These are phyloP conservation scores for Halesus radiatus DNA, from an alignment of 1,140 invertebrate species.

Conservation along the genomic window DNA sequence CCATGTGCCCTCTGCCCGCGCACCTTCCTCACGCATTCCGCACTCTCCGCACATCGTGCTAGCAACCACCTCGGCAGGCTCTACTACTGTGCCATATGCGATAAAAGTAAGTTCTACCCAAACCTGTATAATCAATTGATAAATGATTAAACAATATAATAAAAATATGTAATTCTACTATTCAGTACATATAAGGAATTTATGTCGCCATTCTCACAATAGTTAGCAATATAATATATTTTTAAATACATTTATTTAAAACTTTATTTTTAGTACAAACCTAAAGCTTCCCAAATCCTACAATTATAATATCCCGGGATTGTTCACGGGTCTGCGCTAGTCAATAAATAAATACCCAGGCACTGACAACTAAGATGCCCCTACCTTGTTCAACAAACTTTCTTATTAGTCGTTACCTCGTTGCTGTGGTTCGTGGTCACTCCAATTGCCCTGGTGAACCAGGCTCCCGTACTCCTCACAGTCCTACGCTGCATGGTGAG, in stretches of 20 bases:
- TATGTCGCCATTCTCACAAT: too few species aligned
- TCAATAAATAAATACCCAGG: background rate
- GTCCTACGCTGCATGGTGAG: background rate
- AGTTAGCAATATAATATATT: too few species aligned
- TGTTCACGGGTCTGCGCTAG: too few species aligned
- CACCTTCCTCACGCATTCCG: background rate
- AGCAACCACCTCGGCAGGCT: slow-evolving; percentile 1
- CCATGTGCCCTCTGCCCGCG: background rate
- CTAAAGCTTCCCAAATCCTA: too few species aligned
- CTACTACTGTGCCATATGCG: slow-evolving; percentile 16
- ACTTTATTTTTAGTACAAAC: too few species aligned
- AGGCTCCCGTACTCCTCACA: background rate
- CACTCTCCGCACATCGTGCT: background rate
- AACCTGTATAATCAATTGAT: too few species aligned
- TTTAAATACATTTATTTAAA: too few species aligned
- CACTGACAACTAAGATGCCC: too few species aligned
- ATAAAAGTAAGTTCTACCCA: slow-evolving; percentile 1
- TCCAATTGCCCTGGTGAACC: background rate
- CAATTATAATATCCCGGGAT: too few species aligned
- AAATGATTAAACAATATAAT: too few species aligned
- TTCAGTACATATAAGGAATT: too few species aligned
- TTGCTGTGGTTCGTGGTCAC: background rate
- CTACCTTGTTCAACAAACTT: background rate
- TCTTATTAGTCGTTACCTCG: background rate
- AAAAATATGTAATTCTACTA: too few species aligned